Base-by-base conservation (phyloP, 92 coral and sea anemone genomes). In the Zoanthus solanderi region DNA sequence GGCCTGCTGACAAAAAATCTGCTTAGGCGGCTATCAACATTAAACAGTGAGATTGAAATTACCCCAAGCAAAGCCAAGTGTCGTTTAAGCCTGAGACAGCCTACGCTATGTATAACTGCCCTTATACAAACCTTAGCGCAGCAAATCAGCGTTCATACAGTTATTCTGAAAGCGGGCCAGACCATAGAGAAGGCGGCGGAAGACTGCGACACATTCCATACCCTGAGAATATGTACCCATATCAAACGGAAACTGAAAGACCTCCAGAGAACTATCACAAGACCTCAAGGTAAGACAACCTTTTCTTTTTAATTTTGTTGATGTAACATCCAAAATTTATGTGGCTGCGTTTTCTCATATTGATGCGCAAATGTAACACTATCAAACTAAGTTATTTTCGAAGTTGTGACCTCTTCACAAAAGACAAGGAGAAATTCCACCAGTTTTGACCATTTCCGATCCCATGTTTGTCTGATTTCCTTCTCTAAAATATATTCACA, bases 231-330 rank as follows among this genome's bases (percentile, higher is more conserved):
- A 66, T 81, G 76, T 81, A 42, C 74, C 75, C 85, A 57, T 66
- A 81, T 53, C 85, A 81, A 71, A 81, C 71, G 75, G 85, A 81
- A 47, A 28, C 85, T 30, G 85, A 81, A 46, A 81, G 85, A 81
- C 50, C 65, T 66, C 67, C 75, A 48, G 85, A 81, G 75, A 68
- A 54, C 76, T 46, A 65, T 18, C 85, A 66, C 57, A 81, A 66
- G 52, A 61, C 75, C 63, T 81, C 85, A 18, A 81, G 85, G 85
- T 81, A 81, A 81, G 53, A 9, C 44, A 13, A 47, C 16, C 42
- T 44, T 37, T 2, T 37, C 42, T 81, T 68, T 31, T 1, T 65
- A 18, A 7, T 23, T n/a, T 68, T 67, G 0, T 66, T 32, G 60
- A 23, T 18, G 50, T 9, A 6, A 30, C 54, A 63, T 7, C 60